Evolutionary conservation across 2,888 invertebrate genomes (phyloP).

Genomic region (Dorcus hopei): DNA sequence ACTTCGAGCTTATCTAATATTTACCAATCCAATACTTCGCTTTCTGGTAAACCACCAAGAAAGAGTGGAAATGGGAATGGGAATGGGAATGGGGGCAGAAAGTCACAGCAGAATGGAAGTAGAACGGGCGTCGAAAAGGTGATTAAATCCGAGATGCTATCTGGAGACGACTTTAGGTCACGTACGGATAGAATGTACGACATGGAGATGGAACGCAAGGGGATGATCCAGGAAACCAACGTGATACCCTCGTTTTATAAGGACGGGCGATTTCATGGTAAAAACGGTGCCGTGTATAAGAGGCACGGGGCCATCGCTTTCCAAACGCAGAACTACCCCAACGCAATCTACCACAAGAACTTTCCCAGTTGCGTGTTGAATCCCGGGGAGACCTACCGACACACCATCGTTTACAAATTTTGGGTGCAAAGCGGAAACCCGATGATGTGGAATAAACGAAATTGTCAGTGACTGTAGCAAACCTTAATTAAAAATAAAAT

Average conservation of each 20-base stretch:
- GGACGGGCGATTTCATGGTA: slow-evolving; percentile 54
- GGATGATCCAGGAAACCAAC: slow-evolving; percentile 2
- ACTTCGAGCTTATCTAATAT: too few species aligned
- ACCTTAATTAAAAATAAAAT: too few species aligned
- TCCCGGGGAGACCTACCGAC: slow-evolving; percentile 69
- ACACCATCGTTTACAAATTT: slow-evolving; percentile 73
- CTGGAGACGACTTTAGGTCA: not conserved
- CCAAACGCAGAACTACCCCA: slow-evolving; percentile 88
- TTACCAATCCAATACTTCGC: too few species aligned
- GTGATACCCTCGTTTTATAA: slow-evolving; percentile 21
- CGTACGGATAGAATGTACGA: not conserved
- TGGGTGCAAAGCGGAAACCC: slow-evolving; percentile 49
- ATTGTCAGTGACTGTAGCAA: slow-evolving; percentile 6
- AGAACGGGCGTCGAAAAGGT: not conserved
- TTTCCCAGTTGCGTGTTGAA: slow-evolving; percentile 70
- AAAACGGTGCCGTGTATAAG: slow-evolving; percentile 65
- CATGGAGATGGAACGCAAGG: slow-evolving; percentile 6
- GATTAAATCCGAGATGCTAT: not conserved
- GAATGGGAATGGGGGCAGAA: too few species aligned
- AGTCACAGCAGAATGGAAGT: not conserved
- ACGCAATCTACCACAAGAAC: slow-evolving; percentile 75
- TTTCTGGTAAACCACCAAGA: not conserved
- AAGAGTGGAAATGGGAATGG: not conserved
- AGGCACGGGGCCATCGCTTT: slow-evolving; percentile 79
- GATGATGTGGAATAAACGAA: slow-evolving; percentile 35